Evolutionary conservation across 2,888 invertebrate species (phyloP).

Genomic region (Dexiosoma caninum): DNA sequence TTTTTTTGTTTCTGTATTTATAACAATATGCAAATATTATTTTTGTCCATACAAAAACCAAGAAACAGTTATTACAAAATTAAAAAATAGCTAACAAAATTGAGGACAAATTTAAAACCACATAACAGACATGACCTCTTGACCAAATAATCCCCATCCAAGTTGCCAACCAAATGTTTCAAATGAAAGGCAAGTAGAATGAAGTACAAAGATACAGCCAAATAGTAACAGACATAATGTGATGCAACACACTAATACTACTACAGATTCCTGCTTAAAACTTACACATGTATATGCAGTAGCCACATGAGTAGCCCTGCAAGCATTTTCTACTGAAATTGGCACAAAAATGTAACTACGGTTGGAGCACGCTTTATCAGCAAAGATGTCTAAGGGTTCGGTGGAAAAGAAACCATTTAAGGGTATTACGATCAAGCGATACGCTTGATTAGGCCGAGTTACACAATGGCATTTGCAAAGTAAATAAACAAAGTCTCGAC

Average conservation of each 20-base stretch:
- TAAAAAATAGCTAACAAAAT: neutral
- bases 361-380: too few relatives aligned
- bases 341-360: too few relatives aligned
- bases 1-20: neutral
- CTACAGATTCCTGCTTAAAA: neutral
- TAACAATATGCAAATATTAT: slow-evolving; percentile 37
- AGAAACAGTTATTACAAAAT: neutral
- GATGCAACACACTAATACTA: slow-evolving; percentile 8
- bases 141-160: slow-evolving; percentile 38
- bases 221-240: slow-evolving; percentile 26
- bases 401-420: too few relatives aligned
- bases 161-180: slow-evolving; percentile 15
- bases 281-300: neutral
- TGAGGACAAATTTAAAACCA: slow-evolving; percentile 31
- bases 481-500: too few relatives aligned
- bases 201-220: too few relatives aligned
- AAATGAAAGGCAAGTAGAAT: too few relatives aligned
- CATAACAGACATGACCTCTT: slow-evolving; percentile 46
- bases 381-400: too few relatives aligned
- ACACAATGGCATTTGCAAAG: too few relatives aligned
- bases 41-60: slow-evolving; percentile 4
- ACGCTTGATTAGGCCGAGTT: too few relatives aligned
- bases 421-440: too few relatives aligned
- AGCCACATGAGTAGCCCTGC: too few relatives aligned
- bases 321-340: too few relatives aligned